Conservation (phyloP, 1,140 invertebrate species). For the Asbolus verrucosus region DNA sequence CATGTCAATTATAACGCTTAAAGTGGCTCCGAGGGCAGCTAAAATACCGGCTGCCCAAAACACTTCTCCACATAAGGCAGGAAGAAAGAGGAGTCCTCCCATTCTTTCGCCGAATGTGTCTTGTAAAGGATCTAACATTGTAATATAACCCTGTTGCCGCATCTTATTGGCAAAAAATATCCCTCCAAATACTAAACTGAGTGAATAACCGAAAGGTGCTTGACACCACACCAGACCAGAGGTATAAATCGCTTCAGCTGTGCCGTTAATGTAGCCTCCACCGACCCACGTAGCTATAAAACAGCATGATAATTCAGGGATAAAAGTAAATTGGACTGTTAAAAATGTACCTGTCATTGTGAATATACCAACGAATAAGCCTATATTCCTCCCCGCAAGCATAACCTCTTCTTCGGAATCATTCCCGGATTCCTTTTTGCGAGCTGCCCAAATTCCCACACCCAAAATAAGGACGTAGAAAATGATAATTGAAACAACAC, state of each 20-base stretch:
- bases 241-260: conserved; percentile 95
- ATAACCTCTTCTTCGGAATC: conserved; percentile 96
- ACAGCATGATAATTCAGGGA: neutral
- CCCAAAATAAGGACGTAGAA: conserved; percentile 94
- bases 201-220: conserved; percentile 96
- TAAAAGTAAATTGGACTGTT: conserved; percentile 6
- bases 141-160: conserved; percentile 96
- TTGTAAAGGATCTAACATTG: conserved; percentile 98
- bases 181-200: conserved; percentile 94
- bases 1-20: conserved; percentile 97
- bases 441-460: conserved; percentile 95
- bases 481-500: conserved; percentile 90
- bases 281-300: conserved; percentile 95
- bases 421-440: conserved; percentile 88
- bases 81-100: conserved; percentile 96
- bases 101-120: conserved; percentile 95
- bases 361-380: conserved; percentile 96
- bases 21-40: conserved; percentile 80
- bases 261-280: conserved; percentile 98
- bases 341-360: conserved; percentile 98
- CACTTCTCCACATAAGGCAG: conserved; percentile 92
- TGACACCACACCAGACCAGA: conserved; percentile 95
- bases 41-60: conserved; percentile 64
- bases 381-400: conserved; percentile 95
- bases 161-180: conserved; percentile 98